Evolutionary conservation across 92 coral and sea anemone genomes (phyloP), one percentile per base, ranked within the genome.

Genomic region (Umimayanthus kanabou): DNA sequence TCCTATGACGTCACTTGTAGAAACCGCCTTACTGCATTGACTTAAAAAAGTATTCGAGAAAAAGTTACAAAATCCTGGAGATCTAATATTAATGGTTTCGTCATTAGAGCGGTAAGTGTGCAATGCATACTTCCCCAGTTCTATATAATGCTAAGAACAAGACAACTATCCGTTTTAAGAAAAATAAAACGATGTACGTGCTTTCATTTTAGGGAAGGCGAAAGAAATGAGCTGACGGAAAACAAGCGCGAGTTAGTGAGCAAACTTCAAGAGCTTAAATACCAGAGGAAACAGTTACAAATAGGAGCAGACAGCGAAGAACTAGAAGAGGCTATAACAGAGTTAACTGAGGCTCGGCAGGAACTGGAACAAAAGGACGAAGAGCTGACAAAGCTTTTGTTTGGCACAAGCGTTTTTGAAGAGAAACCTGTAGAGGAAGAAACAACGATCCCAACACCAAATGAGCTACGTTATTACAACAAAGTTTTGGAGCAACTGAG

Each of bases 221-320:
- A 80, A 2, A 49, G 39, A 29, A 77, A 89, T 16, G 90, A 85
- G 16, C 28, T 91, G 65, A 64, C 33, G 61, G 84, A 85, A 4
- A 72, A 87, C 42, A 89, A 66, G 72, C 81, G 57, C 13, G 92
- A 85, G 13, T 87, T 89, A 57, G 86, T 89, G 55, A 29, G 23
- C 14, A 77, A 87, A 57, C 74, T 94, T 45, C 77, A 90, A 65
- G 92, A 88, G 20, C 61, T 95, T 42, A 87, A 89, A 90, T 79
- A 90, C 25, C 77, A 93, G 45, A 91, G 84, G 61, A 80, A 82
- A 39, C 92, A 89, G 61, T 75, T 89, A 23, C 92, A 88, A 49
- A 71, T 94, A 22, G 92, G 90, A 77, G 73, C 92, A 7, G 94
- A 92, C 87, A 90, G 89, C 81, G 95, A 92, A 6, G 97, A 91